Base-by-base conservation (phyloP, 1,140 invertebrate species). In the Drosophila pseudoobscura region DNA sequence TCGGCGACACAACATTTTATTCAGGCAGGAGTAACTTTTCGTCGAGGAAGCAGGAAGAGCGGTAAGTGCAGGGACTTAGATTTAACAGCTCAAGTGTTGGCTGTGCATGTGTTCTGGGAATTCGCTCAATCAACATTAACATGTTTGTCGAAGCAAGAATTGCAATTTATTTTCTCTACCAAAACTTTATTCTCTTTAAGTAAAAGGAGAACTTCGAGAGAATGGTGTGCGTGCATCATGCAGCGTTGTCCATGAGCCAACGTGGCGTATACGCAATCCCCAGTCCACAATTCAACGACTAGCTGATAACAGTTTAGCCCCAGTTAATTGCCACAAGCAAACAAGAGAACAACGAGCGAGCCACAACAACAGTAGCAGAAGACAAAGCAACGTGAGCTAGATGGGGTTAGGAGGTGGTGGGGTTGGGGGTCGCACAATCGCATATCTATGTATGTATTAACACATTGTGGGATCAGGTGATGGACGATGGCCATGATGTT, bases 1-100 rank as follows among this genome's bases (percentile, higher is more conserved):
- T 56, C 62, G 75, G 83, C 78, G 83, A 78, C 83, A 76, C 82
- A 88, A 88, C 70, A 88, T 79, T 83, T 82, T 51, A 69, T 49
- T 31, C 58, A 64, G 53, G 26, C 43, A 54, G n/a, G 15, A 41
- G 20, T 31, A 62, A 63, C 46, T 57, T 63, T 63, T 54, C 45
- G 53, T 1, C 45, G 50, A 1, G 22, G 26, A 26, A 3, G 15
- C 17, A 66, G 70, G 22, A 51, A 43, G 47, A 26, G 11, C 29
- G 49, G 58, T 43, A 70, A 52, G 53, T 62, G 49, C 9, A 15
- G 75, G 45, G 66, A 68, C 58, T 77, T 63, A 74, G 57, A 68
- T 58, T 77, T 63, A 74, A 54, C 57, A 80, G 47, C 61, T 69
- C 20, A 26, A 55, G 54, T 59, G 35, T 70, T 47, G 47, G 41